Evolutionary conservation across 2,888 invertebrate species (phyloP).

Genomic region (Bombylius discolor): DNA sequence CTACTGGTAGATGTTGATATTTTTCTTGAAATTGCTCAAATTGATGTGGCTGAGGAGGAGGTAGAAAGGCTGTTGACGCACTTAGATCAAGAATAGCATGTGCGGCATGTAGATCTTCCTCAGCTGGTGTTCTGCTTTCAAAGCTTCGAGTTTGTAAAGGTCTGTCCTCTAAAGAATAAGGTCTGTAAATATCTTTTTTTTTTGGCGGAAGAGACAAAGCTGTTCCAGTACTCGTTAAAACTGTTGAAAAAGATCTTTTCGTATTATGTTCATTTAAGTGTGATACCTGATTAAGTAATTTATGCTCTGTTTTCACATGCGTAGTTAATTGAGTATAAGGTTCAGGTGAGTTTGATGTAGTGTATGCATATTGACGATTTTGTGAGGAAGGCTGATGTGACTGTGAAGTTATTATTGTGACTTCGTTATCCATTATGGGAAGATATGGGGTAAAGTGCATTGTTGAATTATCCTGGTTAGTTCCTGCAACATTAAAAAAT

Average conservation of each 20-base stretch:
- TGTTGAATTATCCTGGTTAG: conserved; percentile 64
- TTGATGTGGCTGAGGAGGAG: conserved; percentile 42
- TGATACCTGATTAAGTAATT: conserved; percentile 8
- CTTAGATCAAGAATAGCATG: conserved; percentile 82
- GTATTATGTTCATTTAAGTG: conserved; percentile 15
- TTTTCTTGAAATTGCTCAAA: conserved; percentile 21
- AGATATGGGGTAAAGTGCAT: conserved; percentile 65
- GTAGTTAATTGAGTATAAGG: conserved; percentile 30
- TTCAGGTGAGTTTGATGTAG: conserved; percentile 18
- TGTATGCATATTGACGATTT: conserved; percentile 27
- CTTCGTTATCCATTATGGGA: conserved; percentile 48
- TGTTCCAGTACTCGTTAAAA: conserved; percentile 75
- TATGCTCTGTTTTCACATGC: conserved; percentile 29
- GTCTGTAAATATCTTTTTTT: conserved; percentile 82
- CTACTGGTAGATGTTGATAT: conserved; percentile 4
- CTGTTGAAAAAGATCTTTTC: conserved; percentile 58
- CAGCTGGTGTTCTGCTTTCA: conserved; percentile 49
- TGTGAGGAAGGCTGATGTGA: conserved; percentile 23
- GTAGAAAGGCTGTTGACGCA: conserved; percentile 65
- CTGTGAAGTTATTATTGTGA: conserved; percentile 38
- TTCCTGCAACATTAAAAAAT: conserved; percentile 43
- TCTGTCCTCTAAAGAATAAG: conserved; percentile 67
- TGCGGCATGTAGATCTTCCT: conserved; percentile 75
- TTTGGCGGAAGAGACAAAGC: conserved; percentile 73
- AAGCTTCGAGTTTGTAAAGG: conserved; percentile 39